Percentiles rank a stretch among this genome's conserved stretches.
Evolutionary conservation across 2,113 vertebrate species (phyloP).

Genomic region (Chaenogobius annularis): DNA sequence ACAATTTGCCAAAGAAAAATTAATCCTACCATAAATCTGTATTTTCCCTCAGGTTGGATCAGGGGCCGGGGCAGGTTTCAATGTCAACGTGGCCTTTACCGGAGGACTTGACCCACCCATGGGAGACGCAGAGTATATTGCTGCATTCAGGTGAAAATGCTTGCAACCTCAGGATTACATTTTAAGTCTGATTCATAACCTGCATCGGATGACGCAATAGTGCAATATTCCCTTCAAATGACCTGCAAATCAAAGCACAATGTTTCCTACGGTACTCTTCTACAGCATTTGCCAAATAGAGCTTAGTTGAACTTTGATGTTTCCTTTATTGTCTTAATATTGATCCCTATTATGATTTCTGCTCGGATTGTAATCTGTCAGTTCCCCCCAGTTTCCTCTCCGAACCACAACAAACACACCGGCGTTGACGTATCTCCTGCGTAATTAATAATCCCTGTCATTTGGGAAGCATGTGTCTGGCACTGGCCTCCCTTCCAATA

Average conservation of each 20-base stretch:
- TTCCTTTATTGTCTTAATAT: conserved; percentile 31
- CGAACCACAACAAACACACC: conserved; percentile 57
- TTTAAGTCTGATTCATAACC: not conserved
- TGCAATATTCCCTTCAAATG: not conserved
- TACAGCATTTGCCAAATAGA: not conserved
- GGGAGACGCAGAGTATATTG: conserved; percentile 93
- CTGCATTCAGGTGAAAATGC: conserved; percentile 87
- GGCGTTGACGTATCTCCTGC: conserved; percentile 56
- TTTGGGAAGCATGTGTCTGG: conserved; percentile 63
- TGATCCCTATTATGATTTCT: conserved; percentile 24
- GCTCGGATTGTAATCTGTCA: conserved; percentile 22
- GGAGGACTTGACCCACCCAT: conserved; percentile 93
- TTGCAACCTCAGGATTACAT: not conserved
- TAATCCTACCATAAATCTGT: not conserved
- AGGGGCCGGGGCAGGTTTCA: conserved; percentile 88
- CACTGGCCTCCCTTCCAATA: conserved; percentile 22
- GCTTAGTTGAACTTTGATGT: conserved; percentile 9
- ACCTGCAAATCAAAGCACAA: not conserved
- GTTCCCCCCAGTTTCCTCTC: conserved; percentile 30
- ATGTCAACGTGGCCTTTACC: conserved; percentile 91
- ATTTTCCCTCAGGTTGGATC: conserved; percentile 82
- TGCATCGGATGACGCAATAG: not conserved
- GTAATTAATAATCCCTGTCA: conserved; percentile 58
- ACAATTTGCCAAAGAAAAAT: not conserved
- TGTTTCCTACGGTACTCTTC: not conserved